Evolutionary conservation across 1,140 invertebrate species (phyloP).

Genomic region (Mya arenaria): DNA sequence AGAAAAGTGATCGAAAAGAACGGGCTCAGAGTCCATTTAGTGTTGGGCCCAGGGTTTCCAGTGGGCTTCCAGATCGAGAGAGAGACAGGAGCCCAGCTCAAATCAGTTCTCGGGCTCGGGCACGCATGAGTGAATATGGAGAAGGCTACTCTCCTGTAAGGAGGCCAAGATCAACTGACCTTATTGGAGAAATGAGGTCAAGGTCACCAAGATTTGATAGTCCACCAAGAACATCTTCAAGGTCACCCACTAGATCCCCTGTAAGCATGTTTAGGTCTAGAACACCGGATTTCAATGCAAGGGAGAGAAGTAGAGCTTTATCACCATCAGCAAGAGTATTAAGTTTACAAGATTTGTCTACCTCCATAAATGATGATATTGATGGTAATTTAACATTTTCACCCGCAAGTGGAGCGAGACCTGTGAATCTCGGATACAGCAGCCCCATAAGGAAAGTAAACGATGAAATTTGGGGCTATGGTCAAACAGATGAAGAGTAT

Average conservation of each 20-base stretch:
- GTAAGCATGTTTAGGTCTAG: slow-evolving; percentile 44
- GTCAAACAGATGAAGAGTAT: slow-evolving; percentile 59
- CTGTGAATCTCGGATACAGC: slow-evolving; percentile 71
- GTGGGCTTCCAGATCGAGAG: slow-evolving; percentile 47
- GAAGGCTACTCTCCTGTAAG: slow-evolving; percentile 48
- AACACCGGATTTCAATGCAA: slow-evolving; percentile 50
- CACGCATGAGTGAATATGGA: slow-evolving; percentile 40
- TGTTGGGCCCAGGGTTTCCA: slow-evolving; percentile 16
- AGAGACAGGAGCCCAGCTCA: slow-evolving; percentile 52
- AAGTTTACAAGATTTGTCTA: slow-evolving; percentile 63
- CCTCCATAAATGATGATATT: slow-evolving; percentile 54
- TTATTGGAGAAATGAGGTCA: slow-evolving; percentile 37
- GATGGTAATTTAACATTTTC: slow-evolving; percentile 65
- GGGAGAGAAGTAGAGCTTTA: slow-evolving; percentile 41
- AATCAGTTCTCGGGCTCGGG: slow-evolving; percentile 46
- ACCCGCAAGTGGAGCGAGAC: slow-evolving; percentile 57
- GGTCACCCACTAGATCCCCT: slow-evolving; percentile 41
- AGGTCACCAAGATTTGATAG: slow-evolving; percentile 50
- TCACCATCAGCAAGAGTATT: slow-evolving; percentile 51
- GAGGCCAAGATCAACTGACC: slow-evolving; percentile 29
- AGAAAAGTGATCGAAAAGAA: slow-evolving; percentile 30
- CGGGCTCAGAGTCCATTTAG: slow-evolving; percentile 22
- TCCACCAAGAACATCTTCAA: slow-evolving; percentile 14
- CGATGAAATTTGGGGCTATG: slow-evolving; percentile 73
- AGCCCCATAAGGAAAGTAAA: slow-evolving; percentile 72